These are phyloP conservation scores for Metalampra italica DNA, from an alignment of 2,888 invertebrate genomes.

Conservation along the genomic window DNA sequence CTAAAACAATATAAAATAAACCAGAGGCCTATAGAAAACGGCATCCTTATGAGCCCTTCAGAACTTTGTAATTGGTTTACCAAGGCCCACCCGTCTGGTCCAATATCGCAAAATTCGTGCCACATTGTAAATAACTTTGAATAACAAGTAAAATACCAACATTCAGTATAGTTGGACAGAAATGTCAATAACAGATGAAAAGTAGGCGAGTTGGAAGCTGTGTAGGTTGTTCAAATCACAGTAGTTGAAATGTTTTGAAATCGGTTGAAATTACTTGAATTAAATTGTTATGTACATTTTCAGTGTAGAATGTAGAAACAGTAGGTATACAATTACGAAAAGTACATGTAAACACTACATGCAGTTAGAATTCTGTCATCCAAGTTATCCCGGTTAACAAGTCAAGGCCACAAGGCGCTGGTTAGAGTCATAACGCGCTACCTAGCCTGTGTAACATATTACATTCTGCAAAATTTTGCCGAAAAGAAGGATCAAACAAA, in stretches of 20 bases:
- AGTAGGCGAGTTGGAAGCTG: neutral
- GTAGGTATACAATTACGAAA: too few species aligned
- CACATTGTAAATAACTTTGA: neutral
- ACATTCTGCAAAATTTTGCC: too few species aligned
- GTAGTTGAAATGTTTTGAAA: neutral
- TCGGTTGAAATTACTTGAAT: neutral
- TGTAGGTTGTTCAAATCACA: too few species aligned
- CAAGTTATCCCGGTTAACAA: too few species aligned
- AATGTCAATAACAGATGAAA: constrained; percentile 15
- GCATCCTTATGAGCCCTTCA: neutral
- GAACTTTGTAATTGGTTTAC: neutral
- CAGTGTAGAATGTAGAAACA: too few species aligned
- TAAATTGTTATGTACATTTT: too few species aligned
- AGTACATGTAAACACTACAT: too few species aligned
- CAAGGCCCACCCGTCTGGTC: neutral
- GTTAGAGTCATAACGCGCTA: too few species aligned
- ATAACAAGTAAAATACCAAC: neutral
- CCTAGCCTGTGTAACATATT: too few species aligned
- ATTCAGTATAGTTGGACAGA: constrained; percentile 11
- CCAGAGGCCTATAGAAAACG: neutral
- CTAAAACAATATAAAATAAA: neutral
- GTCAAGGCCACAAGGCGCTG: too few species aligned
- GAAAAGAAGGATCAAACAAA: too few species aligned
- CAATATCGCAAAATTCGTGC: neutral
- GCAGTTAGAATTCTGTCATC: too few species aligned